Percentiles rank a stretch among this genome's conserved stretches.
phyloP scores from a whole-genome alignment of 1,140 invertebrate species.

The Aphelenchoides besseyi region DNA sequence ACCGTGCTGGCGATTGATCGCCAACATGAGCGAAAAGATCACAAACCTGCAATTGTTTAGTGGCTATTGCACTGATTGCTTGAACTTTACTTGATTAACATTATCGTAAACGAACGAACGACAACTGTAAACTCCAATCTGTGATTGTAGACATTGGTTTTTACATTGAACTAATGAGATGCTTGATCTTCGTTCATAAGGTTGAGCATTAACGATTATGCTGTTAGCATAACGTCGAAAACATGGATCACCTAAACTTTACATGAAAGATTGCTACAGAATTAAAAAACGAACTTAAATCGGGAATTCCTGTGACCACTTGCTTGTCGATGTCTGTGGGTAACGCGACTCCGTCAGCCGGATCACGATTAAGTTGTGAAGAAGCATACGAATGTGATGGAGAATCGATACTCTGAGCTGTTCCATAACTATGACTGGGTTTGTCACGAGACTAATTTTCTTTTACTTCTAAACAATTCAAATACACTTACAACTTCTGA shows the following conservation, averaged over 20 bases:
- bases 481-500: neutral
- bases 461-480: neutral
- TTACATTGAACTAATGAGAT: conserved; percentile 59
- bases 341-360: conserved; percentile 11
- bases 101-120: conserved; percentile 62
- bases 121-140: conserved; percentile 57
- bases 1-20: conserved; percentile 56
- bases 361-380: conserved; percentile 8
- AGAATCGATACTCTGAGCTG: neutral
- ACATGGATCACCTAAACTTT: conserved; percentile 54
- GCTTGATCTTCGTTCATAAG: conserved; percentile 58
- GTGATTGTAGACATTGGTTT: conserved; percentile 55
- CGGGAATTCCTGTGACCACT: conserved; percentile 51
- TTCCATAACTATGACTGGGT: neutral
- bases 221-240: conserved; percentile 58
- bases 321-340: conserved; percentile 34
- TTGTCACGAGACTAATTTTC: neutral
- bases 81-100: conserved; percentile 55
- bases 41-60: conserved; percentile 44
- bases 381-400: neutral
- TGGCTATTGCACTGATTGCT: neutral
- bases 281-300: conserved; percentile 45
- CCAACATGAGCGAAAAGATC: conserved; percentile 61
- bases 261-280: conserved; percentile 10
- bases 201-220: conserved; percentile 61